Evolutionary conservation across 2,888 invertebrate species (phyloP).

Genomic region (Oscheius myriophilus): DNA sequence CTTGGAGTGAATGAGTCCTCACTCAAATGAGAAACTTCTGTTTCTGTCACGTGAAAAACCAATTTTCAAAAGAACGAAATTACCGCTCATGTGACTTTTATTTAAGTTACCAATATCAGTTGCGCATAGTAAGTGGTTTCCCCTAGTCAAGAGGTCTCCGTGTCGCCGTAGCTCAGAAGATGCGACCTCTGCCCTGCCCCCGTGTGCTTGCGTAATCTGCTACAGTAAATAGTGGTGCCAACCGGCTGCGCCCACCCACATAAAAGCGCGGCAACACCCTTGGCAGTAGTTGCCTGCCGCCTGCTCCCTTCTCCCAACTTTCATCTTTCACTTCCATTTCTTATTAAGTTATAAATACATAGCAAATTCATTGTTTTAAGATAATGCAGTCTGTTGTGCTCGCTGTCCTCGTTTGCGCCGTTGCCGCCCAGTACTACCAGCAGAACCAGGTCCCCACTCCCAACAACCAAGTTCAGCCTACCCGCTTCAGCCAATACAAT

Average conservation of each 20-base stretch:
- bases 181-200: conserved; percentile 25
- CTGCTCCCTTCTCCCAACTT: conserved; percentile 15
- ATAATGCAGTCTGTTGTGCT: conserved; percentile 21
- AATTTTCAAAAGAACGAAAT: no score
- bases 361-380: not conserved
- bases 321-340: not conserved
- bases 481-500: conserved; percentile 17
- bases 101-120: no score
- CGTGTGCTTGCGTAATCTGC: conserved; percentile 29
- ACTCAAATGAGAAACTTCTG: no score
- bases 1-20: no score
- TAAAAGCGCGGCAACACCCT: conserved; percentile 26
- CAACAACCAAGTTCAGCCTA: conserved; percentile 6
- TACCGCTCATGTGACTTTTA: no score
- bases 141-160: no score
- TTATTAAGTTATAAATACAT: not conserved
- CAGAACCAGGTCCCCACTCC: conserved; percentile 14
- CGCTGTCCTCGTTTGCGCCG: conserved; percentile 21
- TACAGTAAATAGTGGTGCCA: conserved; percentile 31
- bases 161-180: not conserved
- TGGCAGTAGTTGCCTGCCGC: conserved; percentile 13
- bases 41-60: no score
- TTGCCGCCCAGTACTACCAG: conserved; percentile 22
- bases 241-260: conserved; percentile 25
- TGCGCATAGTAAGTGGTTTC: no score